Evolutionary conservation across 1,140 invertebrate species (phyloP).

Genomic region (Micrasema longulum): DNA sequence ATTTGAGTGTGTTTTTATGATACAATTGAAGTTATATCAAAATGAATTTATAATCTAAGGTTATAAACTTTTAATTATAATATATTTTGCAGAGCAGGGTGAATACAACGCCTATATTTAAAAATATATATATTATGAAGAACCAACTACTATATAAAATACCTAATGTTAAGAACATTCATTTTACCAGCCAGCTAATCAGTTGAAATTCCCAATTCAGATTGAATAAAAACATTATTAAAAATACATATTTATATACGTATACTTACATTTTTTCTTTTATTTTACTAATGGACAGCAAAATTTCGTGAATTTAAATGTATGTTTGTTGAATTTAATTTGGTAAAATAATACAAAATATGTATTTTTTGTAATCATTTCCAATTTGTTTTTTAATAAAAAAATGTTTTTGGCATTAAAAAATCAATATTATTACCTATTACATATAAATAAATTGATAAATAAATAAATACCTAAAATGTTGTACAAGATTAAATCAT

Average conservation of each 20-base stretch:
- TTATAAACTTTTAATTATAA: constrained; percentile 26
- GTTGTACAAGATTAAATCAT: too few relatives aligned
- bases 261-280: too few relatives aligned
- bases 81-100: constrained; percentile 49
- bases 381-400: too few relatives aligned
- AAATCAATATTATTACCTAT: too few relatives aligned
- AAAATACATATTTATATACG: not conserved
- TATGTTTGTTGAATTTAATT: too few relatives aligned
- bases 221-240: constrained; percentile 32
- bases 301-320: too few relatives aligned
- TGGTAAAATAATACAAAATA: too few relatives aligned
- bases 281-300: too few relatives aligned
- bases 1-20: constrained; percentile 15
- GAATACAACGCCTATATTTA: constrained; percentile 49
- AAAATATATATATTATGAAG: constrained; percentile 35
- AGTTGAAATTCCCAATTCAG: constrained; percentile 30
- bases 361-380: too few relatives aligned
- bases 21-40: constrained; percentile 35
- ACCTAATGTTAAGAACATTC: constrained; percentile 24
- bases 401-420: too few relatives aligned
- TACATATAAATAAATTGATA: too few relatives aligned
- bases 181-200: constrained; percentile 20
- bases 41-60: constrained; percentile 42
- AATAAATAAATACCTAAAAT: too few relatives aligned
- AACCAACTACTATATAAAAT: constrained; percentile 45